A percentile compares a stretch with the other conserved stretches of the same genome.
These are phyloP conservation scores for Epinotia demarniana DNA, from an alignment of 2,888 invertebrate genomes.

Conservation along the genomic window DNA sequence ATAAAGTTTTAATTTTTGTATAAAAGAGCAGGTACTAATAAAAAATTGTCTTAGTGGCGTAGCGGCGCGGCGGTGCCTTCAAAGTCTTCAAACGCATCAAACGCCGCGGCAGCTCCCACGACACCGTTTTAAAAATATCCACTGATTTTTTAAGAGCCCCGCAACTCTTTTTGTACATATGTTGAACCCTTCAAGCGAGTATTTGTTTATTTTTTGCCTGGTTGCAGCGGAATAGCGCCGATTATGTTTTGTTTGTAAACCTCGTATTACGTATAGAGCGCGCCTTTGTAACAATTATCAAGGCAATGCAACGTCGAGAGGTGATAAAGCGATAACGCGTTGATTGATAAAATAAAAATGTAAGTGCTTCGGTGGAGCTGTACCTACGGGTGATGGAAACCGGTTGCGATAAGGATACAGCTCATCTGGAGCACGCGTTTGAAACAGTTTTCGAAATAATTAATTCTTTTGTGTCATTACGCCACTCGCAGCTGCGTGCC, in stretches of 20 bases:
- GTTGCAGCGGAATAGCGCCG: conserved; percentile 40
- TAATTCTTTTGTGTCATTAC: conserved; percentile 35
- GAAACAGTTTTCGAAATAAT: conserved; percentile 37
- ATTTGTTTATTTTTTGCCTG: conserved; percentile 46
- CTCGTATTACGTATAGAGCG: neutral
- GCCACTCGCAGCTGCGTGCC: conserved; percentile 36
- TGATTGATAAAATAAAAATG: conserved; percentile 41
- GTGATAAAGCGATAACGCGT: conserved; percentile 37
- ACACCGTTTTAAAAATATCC: conserved; percentile 76
- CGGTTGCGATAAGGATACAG: conserved; percentile 33
- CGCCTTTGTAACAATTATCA: conserved; percentile 39
- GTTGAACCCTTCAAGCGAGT: conserved; percentile 42
- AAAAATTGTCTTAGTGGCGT: conserved; percentile 72
- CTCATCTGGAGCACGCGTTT: conserved; percentile 29
- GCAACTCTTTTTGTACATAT: conserved; percentile 48
- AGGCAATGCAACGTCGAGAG: conserved; percentile 39
- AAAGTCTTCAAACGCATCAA: conserved; percentile 70
- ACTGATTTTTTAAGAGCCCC: conserved; percentile 66
- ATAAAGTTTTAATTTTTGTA: conserved; percentile 75
- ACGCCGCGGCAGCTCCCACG: conserved; percentile 71
- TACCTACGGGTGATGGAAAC: conserved; percentile 24
- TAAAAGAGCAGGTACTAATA: conserved; percentile 73
- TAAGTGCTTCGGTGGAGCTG: conserved; percentile 25
- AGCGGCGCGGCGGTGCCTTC: conserved; percentile 71
- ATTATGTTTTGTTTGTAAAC: conserved; percentile 40